Conservation (phyloP, 2,113 vertebrate genomes). For the Scatophagus argus region DNA sequence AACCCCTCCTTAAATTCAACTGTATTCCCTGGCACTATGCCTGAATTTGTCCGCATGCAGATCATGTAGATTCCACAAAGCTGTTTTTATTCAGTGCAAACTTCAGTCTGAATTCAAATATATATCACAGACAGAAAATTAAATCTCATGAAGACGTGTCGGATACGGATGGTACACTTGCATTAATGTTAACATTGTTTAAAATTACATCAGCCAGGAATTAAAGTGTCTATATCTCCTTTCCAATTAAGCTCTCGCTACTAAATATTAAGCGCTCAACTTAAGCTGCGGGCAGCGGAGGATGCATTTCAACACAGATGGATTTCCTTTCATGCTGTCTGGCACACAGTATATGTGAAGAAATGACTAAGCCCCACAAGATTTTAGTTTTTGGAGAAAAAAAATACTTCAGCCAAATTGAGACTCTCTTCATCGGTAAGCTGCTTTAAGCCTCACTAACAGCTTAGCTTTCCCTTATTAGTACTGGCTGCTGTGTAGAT, state of each 20-base stretch:
- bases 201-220: constrained; percentile 63
- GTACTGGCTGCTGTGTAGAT: constrained; percentile 64
- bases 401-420: constrained; percentile 61
- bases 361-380: constrained; percentile 63
- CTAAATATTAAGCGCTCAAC: constrained; percentile 64
- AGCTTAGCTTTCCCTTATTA: constrained; percentile 73
- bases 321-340: constrained; percentile 64
- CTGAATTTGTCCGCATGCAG: constrained; percentile 19
- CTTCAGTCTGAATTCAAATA: constrained; percentile 44
- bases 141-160: constrained; percentile 59
- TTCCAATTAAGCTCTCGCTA: constrained; percentile 72
- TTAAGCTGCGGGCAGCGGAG: constrained; percentile 61
- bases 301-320: constrained; percentile 64
- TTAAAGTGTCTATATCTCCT: constrained; percentile 61
- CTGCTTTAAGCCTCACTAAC: constrained; percentile 71
- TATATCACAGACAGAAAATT: constrained; percentile 58
- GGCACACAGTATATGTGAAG: constrained; percentile 58
- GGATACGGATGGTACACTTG: constrained; percentile 66
- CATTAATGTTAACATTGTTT: constrained; percentile 74
- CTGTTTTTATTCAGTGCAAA: constrained; percentile 20
- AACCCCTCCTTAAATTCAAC: neutral
- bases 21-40: neutral
- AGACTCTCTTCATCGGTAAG: constrained; percentile 75
- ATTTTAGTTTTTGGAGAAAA: constrained; percentile 63
- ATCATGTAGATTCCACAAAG: neutral